Conservation (phyloP, 1,140 invertebrate genomes). For the Oryctes rhinoceros region DNA sequence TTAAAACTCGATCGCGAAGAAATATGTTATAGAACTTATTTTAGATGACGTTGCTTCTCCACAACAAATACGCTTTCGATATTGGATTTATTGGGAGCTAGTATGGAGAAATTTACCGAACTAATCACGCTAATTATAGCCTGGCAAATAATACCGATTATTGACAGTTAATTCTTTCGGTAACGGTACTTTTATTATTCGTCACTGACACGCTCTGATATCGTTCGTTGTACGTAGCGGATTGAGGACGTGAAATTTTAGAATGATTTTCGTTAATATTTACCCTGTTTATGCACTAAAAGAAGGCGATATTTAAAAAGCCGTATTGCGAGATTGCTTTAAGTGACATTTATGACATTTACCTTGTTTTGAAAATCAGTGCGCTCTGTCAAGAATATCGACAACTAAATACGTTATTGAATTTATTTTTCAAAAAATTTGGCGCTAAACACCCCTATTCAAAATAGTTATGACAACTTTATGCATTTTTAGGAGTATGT, state of each 20-base stretch:
- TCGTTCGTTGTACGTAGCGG: neutral
- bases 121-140: neutral
- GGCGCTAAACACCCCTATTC: too few relatives aligned
- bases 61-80: neutral
- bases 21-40: constrained; percentile 26
- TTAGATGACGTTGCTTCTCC: constrained; percentile 33
- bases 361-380: constrained; percentile 36
- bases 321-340: neutral
- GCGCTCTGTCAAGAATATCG: constrained; percentile 15
- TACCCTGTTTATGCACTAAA: constrained; percentile 26
- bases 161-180: constrained; percentile 20
- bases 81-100: neutral
- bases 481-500: constrained; percentile 66
- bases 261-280: constrained; percentile 13
- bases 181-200: constrained; percentile 26
- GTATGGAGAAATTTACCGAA: neutral
- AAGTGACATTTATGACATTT: constrained; percentile 31
- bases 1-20: neutral
- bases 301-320: constrained; percentile 11
- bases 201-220: constrained; percentile 14
- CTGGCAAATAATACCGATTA: neutral
- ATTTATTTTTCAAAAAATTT: neutral
- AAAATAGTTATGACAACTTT: neutral
- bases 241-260: constrained; percentile 18
- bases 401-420: neutral